phyloP scores from a whole-genome alignment of 1,140 invertebrate genomes.

The Neuroterus valhalla region DNA sequence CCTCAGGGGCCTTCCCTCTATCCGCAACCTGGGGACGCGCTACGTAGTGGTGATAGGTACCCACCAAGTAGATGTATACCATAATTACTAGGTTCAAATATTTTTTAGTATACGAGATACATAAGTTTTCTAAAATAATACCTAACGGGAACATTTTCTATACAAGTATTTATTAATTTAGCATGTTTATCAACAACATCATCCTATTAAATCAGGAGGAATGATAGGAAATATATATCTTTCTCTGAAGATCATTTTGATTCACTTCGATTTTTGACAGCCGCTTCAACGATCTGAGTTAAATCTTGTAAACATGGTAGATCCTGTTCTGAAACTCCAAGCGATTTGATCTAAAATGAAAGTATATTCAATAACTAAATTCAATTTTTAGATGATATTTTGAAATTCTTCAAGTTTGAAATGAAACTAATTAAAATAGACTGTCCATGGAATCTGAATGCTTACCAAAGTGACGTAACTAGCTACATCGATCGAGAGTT shows the following conservation, averaged over 20 bases:
- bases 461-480: slow-evolving; percentile 73
- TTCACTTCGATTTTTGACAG: slow-evolving; percentile 60
- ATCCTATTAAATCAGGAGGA: too few relatives aligned
- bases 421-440: slow-evolving; percentile 32
- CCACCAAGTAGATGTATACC: too few relatives aligned
- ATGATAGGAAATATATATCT: slow-evolving; percentile 9
- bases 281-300: slow-evolving; percentile 64
- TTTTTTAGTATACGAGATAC: too few relatives aligned
- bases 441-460: not conserved
- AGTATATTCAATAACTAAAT: slow-evolving; percentile 32
- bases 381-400: slow-evolving; percentile 40
- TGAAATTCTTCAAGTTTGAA: slow-evolving; percentile 19
- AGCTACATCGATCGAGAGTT: slow-evolving; percentile 90
- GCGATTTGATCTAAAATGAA: slow-evolving; percentile 54
- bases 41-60: too few relatives aligned
- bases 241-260: slow-evolving; percentile 26
- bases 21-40: too few relatives aligned
- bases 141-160: too few relatives aligned
- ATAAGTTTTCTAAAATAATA: too few relatives aligned
- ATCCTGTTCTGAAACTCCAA: slow-evolving; percentile 49
- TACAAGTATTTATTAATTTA: too few relatives aligned
- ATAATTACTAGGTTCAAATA: too few relatives aligned
- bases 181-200: too few relatives aligned
- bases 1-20: too few relatives aligned
- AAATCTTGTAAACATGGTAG: slow-evolving; percentile 62